Base-by-base conservation (phyloP, 2,888 invertebrate species). In the Cantharis lateralis region DNA sequence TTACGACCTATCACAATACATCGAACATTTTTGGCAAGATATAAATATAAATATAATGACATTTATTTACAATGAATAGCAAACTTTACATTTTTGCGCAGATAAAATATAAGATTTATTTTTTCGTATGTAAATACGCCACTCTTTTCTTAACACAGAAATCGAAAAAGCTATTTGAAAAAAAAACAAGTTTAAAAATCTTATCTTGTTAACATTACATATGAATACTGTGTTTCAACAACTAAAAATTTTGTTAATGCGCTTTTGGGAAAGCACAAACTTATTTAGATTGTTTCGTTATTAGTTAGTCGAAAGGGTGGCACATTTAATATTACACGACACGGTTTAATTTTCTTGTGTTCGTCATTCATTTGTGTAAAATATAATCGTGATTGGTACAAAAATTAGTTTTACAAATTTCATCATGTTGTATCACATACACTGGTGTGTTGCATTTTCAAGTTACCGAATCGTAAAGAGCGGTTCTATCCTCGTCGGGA, bases 401-500 rank as follows among this genome's bases (percentile, higher is more conserved):
- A 78, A 82, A 81, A 81, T 72, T 81, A 77, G 76, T 78, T 80
- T 75, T 64, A 76, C 73, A 78, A 76, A 74, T 71, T 72, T 72
- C 72, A 72, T 77, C 70, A 70, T 72, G 78, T 77, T 79, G 78
- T 80, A 81, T 81, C 81, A 81, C 81, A 81, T 79, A 75, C 75
- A 80, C 79, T 75, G 76, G 63, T 72, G 78, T 76, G 69, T 69
- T 71, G 66, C 73, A 76, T 48, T 77, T 66, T 80, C 77, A 82
- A 75, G 81, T 79, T 71, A 82, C 78, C 28, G 82, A 83, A 76
- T 83, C 82, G 73, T 81, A 81, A 72, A 81, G 81, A 72, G 78
- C 78, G 70, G 83, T 88, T 89, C 91, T 88, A 89, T 91, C 88
- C 63, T 91, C 91, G 84, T 89, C 86, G 77, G 89, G 90, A 77